Base-by-base conservation (phyloP, 2,113 vertebrate species). In the Austrofundulus limnaeus region DNA sequence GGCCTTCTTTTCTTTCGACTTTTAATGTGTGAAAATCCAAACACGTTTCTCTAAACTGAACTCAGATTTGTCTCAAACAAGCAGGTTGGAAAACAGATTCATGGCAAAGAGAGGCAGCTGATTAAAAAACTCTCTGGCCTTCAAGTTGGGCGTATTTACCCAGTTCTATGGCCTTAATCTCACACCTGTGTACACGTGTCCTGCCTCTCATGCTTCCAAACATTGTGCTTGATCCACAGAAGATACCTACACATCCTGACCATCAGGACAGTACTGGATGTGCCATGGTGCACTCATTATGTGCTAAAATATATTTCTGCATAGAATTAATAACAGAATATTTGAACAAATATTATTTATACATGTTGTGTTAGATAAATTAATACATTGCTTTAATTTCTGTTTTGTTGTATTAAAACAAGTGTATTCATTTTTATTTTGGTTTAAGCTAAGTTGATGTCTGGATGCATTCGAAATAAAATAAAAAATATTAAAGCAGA, bases 191-290 rank as follows among this genome's bases (percentile, higher is more conserved):
- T 78, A 38, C 52, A 58, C 34, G 34, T 28, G 28, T 51, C 63
- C 79, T 82, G 77, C 57, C 72, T 81, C 70, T 37, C 38, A 55
- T 66, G 73, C 72, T 69, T 76, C 53, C 46, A 73, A 48, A 71
- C 68, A 66, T 60, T 51, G 20, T 50, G 61, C 51, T n/a, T 16
- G 47, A 41, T 72, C 34, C n/a, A 37, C 62, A 38, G 23, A 59
- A 21, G 19, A 66, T 81, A 62, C 78, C 69, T 65, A 49, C 4
- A 11, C 12, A 43, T 34, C 80, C 66, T 43, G 68, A 61, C 19
- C 37, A 66, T 39, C 72, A 78, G 69, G 66, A 59, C 52, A 34
- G 59, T 73, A 61, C 69, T 72, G 52, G 66, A 74, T 64, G 68
- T 80, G 63, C 53, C 61, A 69, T 58, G 52, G 67, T 49, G 74